These are phyloP conservation scores for Campylomormyrus tamandua DNA, from an alignment of 2,113 vertebrate genomes.

Conservation along the genomic window DNA sequence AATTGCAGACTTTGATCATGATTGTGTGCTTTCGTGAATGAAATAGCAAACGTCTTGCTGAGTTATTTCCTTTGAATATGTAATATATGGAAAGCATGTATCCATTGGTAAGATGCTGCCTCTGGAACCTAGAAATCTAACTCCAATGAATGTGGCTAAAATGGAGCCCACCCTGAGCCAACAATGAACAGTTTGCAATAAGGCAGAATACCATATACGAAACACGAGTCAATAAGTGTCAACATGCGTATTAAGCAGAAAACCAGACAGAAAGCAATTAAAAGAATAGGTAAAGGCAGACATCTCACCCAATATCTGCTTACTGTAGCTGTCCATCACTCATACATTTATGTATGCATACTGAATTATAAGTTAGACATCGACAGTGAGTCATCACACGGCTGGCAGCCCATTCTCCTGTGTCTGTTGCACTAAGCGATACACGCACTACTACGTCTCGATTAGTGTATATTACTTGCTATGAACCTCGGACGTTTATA, in stretches of 20 bases:
- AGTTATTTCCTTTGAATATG: too few species aligned
- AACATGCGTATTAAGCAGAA: neutral
- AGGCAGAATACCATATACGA: neutral
- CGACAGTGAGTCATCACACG: neutral
- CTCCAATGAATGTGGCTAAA: too few species aligned
- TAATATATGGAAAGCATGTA: too few species aligned
- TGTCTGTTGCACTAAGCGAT: neutral
- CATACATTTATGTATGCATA: neutral
- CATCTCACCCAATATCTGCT: too few species aligned
- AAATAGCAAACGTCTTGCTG: too few species aligned
- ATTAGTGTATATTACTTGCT: neutral
- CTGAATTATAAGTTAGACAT: neutral
- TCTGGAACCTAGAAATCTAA: too few species aligned
- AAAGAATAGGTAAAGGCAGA: neutral
- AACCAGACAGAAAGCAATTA: neutral
- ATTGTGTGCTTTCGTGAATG: too few species aligned
- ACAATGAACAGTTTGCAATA: neutral
- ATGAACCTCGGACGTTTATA: neutral
- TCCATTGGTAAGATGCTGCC: too few species aligned
- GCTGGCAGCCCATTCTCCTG: neutral
- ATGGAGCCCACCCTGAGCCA: too few species aligned
- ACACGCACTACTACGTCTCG: neutral
- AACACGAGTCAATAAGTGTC: neutral
- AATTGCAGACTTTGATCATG: too few species aligned
- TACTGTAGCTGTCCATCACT: too few species aligned